A percentile compares a stretch with the other conserved stretches of the same genome.
Conservation (phyloP, 1,140 invertebrate genomes). For the Fopius arisanus region DNA sequence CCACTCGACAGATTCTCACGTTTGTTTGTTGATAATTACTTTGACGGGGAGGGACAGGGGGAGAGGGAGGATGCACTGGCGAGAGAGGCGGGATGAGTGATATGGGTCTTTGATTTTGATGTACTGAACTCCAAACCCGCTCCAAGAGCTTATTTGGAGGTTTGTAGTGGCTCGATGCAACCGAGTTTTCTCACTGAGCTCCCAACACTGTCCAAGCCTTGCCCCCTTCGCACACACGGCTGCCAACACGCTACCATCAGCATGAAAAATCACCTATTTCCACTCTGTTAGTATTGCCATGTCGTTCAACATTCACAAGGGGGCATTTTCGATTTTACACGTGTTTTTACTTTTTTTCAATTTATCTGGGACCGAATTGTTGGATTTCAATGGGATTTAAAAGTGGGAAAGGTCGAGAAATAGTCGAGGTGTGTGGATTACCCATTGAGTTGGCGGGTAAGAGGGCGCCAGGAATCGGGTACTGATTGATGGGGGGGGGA, state of each 20-base stretch:
- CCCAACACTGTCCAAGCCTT: slow-evolving; percentile 17
- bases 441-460: too few relatives aligned
- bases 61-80: background rate
- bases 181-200: slow-evolving; percentile 32
- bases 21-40: background rate
- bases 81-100: background rate
- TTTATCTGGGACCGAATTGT: too few relatives aligned
- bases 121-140: background rate
- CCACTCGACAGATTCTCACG: background rate
- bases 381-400: too few relatives aligned
- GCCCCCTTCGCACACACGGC: slow-evolving; percentile 5
- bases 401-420: too few relatives aligned
- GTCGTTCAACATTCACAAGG: too few relatives aligned
- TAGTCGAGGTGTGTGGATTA: too few relatives aligned
- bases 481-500: too few relatives aligned
- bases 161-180: slow-evolving; percentile 32
- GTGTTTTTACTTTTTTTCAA: too few relatives aligned
- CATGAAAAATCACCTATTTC: too few relatives aligned
- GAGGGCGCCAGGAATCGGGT: too few relatives aligned
- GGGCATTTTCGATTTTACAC: too few relatives aligned
- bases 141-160: slow-evolving; percentile 13
- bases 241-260: slow-evolving; percentile 20
- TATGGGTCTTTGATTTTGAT: background rate
- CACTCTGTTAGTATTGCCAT: too few relatives aligned
- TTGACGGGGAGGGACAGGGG: background rate